Evolutionary conservation across 2,797 vertebrate genomes (phyloP).

Genomic region (Coranthus polyacanthus): DNA sequence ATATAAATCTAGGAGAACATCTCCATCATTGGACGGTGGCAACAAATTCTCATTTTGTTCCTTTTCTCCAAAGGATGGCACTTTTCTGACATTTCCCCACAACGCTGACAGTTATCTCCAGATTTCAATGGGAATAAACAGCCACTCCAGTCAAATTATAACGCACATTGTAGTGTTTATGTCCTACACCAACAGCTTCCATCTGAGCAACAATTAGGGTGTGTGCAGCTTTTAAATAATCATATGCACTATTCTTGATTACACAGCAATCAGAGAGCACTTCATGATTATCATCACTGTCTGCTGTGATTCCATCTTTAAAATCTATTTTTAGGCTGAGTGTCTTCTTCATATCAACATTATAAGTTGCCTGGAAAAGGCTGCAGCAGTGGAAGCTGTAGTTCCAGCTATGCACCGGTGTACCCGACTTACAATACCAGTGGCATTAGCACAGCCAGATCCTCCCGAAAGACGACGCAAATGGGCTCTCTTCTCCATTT

Average conservation of each 20-base stretch:
- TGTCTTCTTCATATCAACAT: conserved; percentile 7
- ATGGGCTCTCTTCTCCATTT: conserved; percentile 36
- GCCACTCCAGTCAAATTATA: too few relatives aligned
- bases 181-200: too few relatives aligned
- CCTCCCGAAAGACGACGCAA: conserved; percentile 57
- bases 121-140: too few relatives aligned
- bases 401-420: conserved; percentile 60
- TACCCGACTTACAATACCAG: conserved; percentile 68
- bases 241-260: conserved; percentile 23
- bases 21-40: too few relatives aligned
- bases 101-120: too few relatives aligned
- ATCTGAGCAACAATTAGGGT: conserved; percentile 13
- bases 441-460: conserved; percentile 56
- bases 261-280: conserved; percentile 16
- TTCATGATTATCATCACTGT: too few relatives aligned
- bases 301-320: not conserved
- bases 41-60: too few relatives aligned
- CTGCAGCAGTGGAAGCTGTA: conserved; percentile 64
- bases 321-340: conserved; percentile 41
- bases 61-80: not conserved
- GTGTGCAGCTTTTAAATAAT: conserved; percentile 38
- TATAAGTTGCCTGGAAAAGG: conserved; percentile 59
- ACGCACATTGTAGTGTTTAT: too few relatives aligned
- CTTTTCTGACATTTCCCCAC: too few relatives aligned
- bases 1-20: conserved; percentile 3